Percentiles rank a stretch among this genome's conserved stretches.
Conservation (phyloP, 2,888 invertebrate species). For the Drosophila meridionalis region DNA sequence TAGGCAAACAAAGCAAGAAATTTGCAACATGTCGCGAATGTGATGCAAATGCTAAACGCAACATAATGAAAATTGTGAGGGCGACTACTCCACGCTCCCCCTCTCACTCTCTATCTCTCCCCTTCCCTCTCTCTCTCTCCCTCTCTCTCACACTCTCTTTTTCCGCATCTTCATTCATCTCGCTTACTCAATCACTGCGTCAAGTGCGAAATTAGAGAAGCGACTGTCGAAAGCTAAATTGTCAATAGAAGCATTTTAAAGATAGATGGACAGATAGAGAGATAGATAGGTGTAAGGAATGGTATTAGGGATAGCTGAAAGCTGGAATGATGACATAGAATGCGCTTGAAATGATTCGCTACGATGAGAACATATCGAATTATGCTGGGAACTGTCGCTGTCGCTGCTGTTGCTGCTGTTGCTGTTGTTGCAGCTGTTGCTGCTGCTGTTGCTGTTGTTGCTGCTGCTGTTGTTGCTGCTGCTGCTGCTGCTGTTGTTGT, state of each 20-base stretch:
- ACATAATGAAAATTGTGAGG: conserved; percentile 54
- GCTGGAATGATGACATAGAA: conserved; percentile 2
- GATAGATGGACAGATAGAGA: conserved; percentile 34
- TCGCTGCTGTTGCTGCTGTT: conserved; percentile 11
- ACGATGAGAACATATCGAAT: conserved; percentile 39
- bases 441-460: neutral
- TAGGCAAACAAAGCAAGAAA: conserved; percentile 35
- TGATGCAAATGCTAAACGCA: conserved; percentile 41
- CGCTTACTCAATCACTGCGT: conserved; percentile 25
- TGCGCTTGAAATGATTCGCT: conserved; percentile 20
- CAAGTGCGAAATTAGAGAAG: conserved; percentile 52
- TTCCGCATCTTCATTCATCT: neutral
- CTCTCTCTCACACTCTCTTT: neutral
- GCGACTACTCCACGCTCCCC: conserved; percentile 9
- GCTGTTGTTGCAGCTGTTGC: neutral
- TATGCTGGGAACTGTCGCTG: conserved; percentile 29
- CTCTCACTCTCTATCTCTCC: neutral
- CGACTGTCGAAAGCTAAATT: conserved; percentile 58
- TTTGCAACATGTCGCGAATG: conserved; percentile 59
- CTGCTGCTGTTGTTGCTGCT: neutral
- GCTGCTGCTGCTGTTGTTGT: too few species aligned
- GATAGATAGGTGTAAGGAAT: conserved; percentile 13
- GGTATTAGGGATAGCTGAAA: conserved; percentile 1
- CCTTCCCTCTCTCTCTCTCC: neutral
- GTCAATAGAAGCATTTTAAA: conserved; percentile 55